Percentiles rank a stretch among this genome's conserved stretches.
Evolutionary conservation across 2,797 vertebrate species (phyloP).

Genomic region (Alfaro cultratus): DNA sequence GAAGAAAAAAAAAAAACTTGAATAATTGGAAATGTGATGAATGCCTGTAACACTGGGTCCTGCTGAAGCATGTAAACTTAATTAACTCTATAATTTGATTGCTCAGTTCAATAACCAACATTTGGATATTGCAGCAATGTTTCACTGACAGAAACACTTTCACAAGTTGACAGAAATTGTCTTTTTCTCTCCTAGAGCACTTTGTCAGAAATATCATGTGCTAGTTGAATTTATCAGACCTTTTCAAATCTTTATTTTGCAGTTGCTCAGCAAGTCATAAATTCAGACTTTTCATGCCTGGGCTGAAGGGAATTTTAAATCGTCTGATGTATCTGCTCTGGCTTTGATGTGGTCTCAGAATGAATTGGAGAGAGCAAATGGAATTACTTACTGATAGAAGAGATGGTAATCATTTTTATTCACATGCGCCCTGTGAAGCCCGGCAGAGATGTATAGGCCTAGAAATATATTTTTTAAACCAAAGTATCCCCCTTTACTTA

Average conservation of each 20-base stretch:
- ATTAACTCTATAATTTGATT: constrained; percentile 45
- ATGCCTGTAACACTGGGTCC: constrained; percentile 31
- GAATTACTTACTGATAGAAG: constrained; percentile 78
- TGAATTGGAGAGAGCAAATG: constrained; percentile 76
- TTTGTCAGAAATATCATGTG: constrained; percentile 57
- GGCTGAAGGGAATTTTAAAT: constrained; percentile 71
- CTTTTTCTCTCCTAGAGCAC: constrained; percentile 8
- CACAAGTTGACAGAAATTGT: constrained; percentile 19
- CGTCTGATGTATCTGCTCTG: constrained; percentile 68
- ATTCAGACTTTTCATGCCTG: constrained; percentile 68
- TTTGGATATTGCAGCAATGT: constrained; percentile 45
- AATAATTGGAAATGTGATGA: constrained; percentile 32
- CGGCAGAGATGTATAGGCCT: constrained; percentile 50
- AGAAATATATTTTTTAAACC: constrained; percentile 55
- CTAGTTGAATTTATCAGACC: constrained; percentile 61
- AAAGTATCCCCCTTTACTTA: constrained; percentile 54
- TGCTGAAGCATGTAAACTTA: constrained; percentile 47
- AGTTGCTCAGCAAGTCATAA: constrained; percentile 72
- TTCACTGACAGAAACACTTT: constrained; percentile 39
- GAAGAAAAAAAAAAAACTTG: not conserved
- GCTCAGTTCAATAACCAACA: constrained; percentile 23
- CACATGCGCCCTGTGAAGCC: constrained; percentile 57
- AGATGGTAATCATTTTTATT: constrained; percentile 78
- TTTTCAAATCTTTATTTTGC: constrained; percentile 72
- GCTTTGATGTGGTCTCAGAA: constrained; percentile 76